Percentiles rank a stretch among this genome's conserved stretches.
Evolutionary conservation across 2,113 vertebrate species (phyloP).

Genomic region (Nycticebus coucang): DNA sequence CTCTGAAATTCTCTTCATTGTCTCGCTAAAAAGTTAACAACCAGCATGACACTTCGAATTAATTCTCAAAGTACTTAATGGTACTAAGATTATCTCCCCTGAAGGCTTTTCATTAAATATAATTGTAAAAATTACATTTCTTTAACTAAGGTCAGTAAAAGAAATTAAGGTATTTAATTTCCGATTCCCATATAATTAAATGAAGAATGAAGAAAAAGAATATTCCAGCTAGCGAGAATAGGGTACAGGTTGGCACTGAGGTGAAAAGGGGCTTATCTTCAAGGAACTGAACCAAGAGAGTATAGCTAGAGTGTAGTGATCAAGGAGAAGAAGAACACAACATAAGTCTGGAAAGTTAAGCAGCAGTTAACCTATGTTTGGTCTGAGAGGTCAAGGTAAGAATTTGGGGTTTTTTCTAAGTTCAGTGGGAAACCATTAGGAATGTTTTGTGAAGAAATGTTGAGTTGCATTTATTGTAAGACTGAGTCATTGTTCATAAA

Average conservation of each 20-base stretch:
- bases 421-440: background rate
- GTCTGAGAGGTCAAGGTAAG: background rate
- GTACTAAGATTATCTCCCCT: constrained; percentile 72
- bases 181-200: constrained; percentile 65
- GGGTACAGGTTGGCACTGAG: background rate
- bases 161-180: constrained; percentile 76
- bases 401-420: constrained; percentile 37
- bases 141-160: constrained; percentile 75
- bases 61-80: constrained; percentile 65
- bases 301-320: background rate
- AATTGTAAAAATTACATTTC: constrained; percentile 73
- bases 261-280: background rate
- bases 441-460: constrained; percentile 1
- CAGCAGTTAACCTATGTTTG: background rate
- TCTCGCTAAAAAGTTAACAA: constrained; percentile 59
- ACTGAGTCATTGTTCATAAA: background rate
- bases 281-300: constrained; percentile 4
- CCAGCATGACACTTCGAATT: constrained; percentile 64
- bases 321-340: background rate
- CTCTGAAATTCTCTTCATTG: constrained; percentile 43
- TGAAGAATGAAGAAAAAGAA: constrained; percentile 52
- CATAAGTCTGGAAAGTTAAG: background rate
- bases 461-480: constrained; percentile 30
- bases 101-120: constrained; percentile 74
- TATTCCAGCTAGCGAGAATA: constrained; percentile 27